These are phyloP conservation scores for Oreamnos americanus DNA, from an alignment of 2,113 vertebrate genomes.

Conservation along the genomic window DNA sequence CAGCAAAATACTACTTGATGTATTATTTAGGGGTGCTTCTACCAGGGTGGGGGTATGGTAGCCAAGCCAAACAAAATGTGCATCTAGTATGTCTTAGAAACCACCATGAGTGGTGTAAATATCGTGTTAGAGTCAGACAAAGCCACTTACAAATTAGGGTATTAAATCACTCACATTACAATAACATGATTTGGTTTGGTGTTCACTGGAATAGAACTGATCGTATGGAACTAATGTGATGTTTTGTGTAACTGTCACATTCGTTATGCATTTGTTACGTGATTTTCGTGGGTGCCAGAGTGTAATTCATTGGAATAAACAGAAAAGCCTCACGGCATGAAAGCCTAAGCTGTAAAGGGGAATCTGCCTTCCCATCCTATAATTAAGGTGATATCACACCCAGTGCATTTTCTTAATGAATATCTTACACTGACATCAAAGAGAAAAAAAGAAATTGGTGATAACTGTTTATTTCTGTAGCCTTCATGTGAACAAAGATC, in stretches of 20 bases:
- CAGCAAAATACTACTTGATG: background rate
- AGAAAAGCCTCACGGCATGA: background rate
- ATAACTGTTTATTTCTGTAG: conserved; percentile 35
- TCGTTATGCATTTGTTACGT: conserved; percentile 67
- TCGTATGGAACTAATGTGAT: conserved; percentile 49
- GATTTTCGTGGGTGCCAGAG: conserved; percentile 50
- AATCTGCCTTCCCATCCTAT: background rate
- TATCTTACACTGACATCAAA: background rate
- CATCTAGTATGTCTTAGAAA: background rate
- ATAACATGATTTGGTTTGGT: conserved; percentile 4
- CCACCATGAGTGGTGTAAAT: background rate
- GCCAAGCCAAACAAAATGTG: background rate
- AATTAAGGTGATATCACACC: conserved; percentile 48
- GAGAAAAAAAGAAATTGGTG: conserved; percentile 18
- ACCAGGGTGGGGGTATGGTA: background rate
- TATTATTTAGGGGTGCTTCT: background rate
- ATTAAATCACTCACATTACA: conserved; percentile 46
- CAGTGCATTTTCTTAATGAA: background rate
- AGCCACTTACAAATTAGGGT: conserved; percentile 5
- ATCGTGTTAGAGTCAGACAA: background rate
- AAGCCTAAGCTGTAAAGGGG: background rate
- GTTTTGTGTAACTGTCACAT: conserved; percentile 56
- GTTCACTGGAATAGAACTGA: conserved; percentile 60
- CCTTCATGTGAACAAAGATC: conserved; percentile 26
- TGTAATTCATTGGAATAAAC: conserved; percentile 45